Evolutionary conservation across 2,888 invertebrate species (phyloP), one percentile per base, ranked within the genome.

Genomic region (Tenodera sinensis): DNA sequence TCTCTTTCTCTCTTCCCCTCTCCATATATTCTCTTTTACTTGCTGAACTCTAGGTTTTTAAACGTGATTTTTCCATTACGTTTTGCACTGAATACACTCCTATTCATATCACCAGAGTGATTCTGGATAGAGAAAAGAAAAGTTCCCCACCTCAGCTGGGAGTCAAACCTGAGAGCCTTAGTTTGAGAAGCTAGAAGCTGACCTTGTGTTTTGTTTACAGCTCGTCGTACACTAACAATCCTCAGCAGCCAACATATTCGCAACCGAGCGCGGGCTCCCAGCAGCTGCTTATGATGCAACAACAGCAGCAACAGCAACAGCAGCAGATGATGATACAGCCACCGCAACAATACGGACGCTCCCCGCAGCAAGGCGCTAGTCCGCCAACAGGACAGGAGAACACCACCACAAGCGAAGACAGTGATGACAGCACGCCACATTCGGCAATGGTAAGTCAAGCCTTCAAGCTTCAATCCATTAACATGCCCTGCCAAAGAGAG

Each of bases 331-430:
- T 93, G 93, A 93, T 93, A 92, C 93, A 93, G 86, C 92, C 91
- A 42, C 92, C 92, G 30, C 92, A 92, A 81, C 82, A 81, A 15
- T 90, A 91, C 85, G 91, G 90, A 20, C 88, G 91, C 86, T 91
- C 91, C 54, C 91, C 91, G 9, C 91, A 91, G 89, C 91, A 91
- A 89, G 91, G 91, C 9, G 85, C 81, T 89, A 90, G 89, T 85
- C 89, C 91, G 94, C 95, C 94, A 20, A 94, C 94, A 25, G 91
- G 91, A 14, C 83, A 92, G 92, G 92, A 93, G 92, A 91, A 91
- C 93, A 94, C 94, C 28, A 97, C 96, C 87, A 97, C 97, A 81
- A 97, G 97, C 93, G 97, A 97, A 93, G 97, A 97, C 93, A 97
- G 97, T 91, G 97, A 98, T 93, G 97, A 98, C 92, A 96, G 96